Conservation (phyloP, 2,888 invertebrate species). For the Ophraella communa region DNA sequence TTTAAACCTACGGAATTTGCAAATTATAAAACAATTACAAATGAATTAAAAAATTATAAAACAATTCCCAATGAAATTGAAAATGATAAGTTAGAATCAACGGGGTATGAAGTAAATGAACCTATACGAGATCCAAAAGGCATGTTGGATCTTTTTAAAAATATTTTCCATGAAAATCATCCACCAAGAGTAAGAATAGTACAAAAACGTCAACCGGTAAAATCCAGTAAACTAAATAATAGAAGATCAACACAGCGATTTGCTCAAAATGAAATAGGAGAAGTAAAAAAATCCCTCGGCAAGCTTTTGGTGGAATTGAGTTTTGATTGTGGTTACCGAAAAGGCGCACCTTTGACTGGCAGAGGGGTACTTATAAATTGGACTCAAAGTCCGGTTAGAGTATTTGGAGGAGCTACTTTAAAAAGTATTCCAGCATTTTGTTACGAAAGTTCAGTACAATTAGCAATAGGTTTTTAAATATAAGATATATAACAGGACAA, state of each 20-base stretch:
- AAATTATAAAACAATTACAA: neutral
- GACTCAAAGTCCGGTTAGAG: slow-evolving; percentile 70
- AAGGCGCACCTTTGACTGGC: slow-evolving; percentile 62
- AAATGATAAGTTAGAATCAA: slow-evolving; percentile 12
- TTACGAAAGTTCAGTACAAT: slow-evolving; percentile 18
- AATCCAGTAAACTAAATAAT: neutral
- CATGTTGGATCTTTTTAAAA: slow-evolving; percentile 21
- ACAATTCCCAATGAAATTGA: slow-evolving; percentile 2
- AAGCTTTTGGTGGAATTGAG: slow-evolving; percentile 60
- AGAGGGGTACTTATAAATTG: slow-evolving; percentile 67
- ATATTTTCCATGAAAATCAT: slow-evolving; percentile 8
- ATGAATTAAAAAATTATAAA: slow-evolving; percentile 7
- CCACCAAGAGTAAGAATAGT: slow-evolving; percentile 18
- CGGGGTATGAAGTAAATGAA: slow-evolving; percentile 1
- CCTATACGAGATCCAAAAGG: slow-evolving; percentile 22
- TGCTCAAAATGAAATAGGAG: slow-evolving; percentile 18
- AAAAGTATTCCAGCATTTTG: slow-evolving; percentile 67
- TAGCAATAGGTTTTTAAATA: no score
- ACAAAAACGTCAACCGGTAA: slow-evolving; percentile 8
- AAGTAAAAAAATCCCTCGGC: slow-evolving; percentile 55
- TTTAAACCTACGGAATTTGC: neutral
- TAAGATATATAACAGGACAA: neutral
- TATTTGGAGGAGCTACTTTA: slow-evolving; percentile 72
- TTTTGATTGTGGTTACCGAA: slow-evolving; percentile 60
- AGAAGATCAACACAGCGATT: slow-evolving; percentile 6